Percentiles rank a stretch among this genome's conserved stretches.
Evolutionary conservation across 2,113 vertebrate species (phyloP).

Genomic region (Cochlearius cochlearius): DNA sequence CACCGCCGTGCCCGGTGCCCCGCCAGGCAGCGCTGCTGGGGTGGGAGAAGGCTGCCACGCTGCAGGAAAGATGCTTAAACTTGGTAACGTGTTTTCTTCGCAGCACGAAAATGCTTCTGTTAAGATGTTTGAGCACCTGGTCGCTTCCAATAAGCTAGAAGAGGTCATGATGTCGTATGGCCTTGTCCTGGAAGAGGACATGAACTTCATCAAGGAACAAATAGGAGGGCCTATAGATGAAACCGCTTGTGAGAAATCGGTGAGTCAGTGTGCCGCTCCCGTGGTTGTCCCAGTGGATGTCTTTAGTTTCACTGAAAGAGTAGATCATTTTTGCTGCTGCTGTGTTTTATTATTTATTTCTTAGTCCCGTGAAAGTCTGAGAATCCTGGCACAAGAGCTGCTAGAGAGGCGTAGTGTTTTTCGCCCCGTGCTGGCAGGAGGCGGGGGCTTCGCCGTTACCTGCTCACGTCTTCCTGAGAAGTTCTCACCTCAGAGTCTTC

Average conservation of each 20-base stretch:
- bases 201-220: conserved; percentile 91
- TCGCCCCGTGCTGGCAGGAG: not conserved
- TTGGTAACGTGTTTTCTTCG: not conserved
- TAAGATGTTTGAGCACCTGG: conserved; percentile 90
- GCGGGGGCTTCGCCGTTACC: not conserved
- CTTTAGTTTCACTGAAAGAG: not conserved
- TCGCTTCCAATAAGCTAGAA: conserved; percentile 78
- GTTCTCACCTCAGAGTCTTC: not conserved
- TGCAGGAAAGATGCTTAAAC: not conserved
- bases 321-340: not conserved
- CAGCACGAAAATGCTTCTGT: conserved; percentile 89
- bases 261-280: conserved; percentile 16
- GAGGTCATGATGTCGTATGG: conserved; percentile 78
- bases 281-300: not conserved
- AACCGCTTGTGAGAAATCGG: not conserved
- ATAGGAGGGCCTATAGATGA: conserved; percentile 79
- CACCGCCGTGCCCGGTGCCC: not conserved
- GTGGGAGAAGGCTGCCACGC: not conserved
- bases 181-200: conserved; percentile 82
- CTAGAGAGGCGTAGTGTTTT: not conserved
- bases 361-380: not conserved
- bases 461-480: not conserved
- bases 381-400: not conserved
- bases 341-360: not conserved
- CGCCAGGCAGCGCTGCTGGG: not conserved